phyloP scores from a whole-genome alignment of 2,113 vertebrate species.

The Neogale vison region DNA sequence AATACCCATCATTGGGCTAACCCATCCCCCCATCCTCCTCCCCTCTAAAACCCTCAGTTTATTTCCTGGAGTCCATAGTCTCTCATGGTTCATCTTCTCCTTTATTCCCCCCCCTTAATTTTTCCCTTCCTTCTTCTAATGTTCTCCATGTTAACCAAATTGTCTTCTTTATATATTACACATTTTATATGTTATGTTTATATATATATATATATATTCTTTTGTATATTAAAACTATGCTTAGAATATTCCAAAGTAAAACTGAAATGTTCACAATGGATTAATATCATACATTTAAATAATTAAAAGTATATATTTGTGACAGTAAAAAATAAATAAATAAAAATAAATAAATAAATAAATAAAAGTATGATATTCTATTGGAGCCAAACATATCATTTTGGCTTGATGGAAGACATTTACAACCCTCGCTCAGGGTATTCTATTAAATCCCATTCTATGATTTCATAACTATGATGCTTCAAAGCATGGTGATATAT shows the following conservation, averaged over 20 bases:
- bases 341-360: too few relatives aligned
- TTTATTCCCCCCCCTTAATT: too few relatives aligned
- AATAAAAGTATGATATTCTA: background rate
- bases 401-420: background rate
- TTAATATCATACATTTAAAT: background rate
- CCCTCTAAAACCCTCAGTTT: too few relatives aligned
- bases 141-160: background rate
- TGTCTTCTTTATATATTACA: background rate
- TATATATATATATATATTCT: background rate
- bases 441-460: slow-evolving; percentile 14
- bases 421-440: slow-evolving; percentile 33
- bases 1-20: too few relatives aligned
- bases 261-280: background rate
- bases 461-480: slow-evolving; percentile 51
- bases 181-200: too few relatives aligned
- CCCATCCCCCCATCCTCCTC: too few relatives aligned
- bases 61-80: too few relatives aligned
- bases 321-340: too few relatives aligned
- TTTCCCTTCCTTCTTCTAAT: too few relatives aligned
- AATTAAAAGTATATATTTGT: background rate
- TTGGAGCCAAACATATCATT: background rate
- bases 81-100: too few relatives aligned
- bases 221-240: background rate
- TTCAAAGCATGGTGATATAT: background rate
- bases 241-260: background rate